Evolutionary conservation across 2,797 vertebrate genomes (phyloP), one percentile per base, ranked within the genome.

Genomic region (Bovichtus variegatus): DNA sequence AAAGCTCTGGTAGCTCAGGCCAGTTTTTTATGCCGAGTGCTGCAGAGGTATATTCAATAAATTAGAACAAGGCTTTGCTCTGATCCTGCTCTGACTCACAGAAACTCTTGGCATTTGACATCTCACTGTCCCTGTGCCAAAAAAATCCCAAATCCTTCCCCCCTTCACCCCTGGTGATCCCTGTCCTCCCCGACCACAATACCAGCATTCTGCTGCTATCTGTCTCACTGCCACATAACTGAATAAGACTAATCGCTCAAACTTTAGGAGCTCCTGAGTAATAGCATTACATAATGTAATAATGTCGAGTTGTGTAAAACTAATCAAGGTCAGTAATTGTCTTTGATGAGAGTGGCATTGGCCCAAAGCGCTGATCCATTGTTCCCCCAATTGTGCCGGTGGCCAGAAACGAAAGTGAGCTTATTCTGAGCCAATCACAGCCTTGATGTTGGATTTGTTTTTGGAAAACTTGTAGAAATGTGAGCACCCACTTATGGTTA

Each of bases 241-340:
- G 57, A 89, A 76, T 81, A 51, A 57, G 62, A 67, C 71, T 86
- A 85, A 87, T 91, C 15, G 2, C 70, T 86, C 63, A 71, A 58
- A 71, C 67, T 70, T 62, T 77, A 77, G 69, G 67, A 50, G 66
- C 65, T 84, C 41, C 76, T 71, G 66, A n/a, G n/a, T 82, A 82
- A 84, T 84, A 41, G 3, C 57, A 85, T 91, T 83, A 89, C 79
- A 74, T 81, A 78, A 80, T 86, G 71, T 74, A 73, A 65, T 64
- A 59, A 59, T 76, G 75, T 65, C 2, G 11, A 62, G 54, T 78
- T 87, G 81, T 68, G 74, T 60, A 74, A 87, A 83, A 79, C 66
- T 53, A 72, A 84, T 81, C 68, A 84, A 86, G 76, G 79, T 81
- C 86, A 81, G 59, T 77, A 71, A 86, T 85, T 87, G 82, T 81